Base-by-base conservation (phyloP, 2,113 vertebrate genomes). In the Hydrochoerus hydrochaeris region DNA sequence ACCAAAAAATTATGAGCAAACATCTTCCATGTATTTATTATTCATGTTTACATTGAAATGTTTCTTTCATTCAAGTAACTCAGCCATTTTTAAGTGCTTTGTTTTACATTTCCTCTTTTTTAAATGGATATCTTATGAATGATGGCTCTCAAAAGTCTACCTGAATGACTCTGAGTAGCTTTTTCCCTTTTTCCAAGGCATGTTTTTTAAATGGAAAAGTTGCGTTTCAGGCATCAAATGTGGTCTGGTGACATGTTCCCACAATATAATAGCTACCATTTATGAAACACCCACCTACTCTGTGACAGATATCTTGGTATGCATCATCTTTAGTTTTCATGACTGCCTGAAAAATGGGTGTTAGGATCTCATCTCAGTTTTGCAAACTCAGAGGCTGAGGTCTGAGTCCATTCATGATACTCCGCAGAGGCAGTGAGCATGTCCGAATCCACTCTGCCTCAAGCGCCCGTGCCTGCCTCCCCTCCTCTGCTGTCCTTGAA, bases 241-340 rank as follows among this genome's bases (percentile, higher is more conserved):
- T 95, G 97, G 88, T 96, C 97, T 96, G 95, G 88, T 97, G 96
- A 94, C 96, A 97, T 80, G 89, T 88, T 94, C 17, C 3, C 82
- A 96, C 85, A 96, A 95, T 75, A 95, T 91, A 97, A 96, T 96
- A 96, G 96, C 94, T 96, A 82, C 97, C 92, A 96, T 85, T 95
- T 96, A 97, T 96, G 95, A 95, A 95, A 97, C 97, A 96, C 95
- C 96, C 95, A 97, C 97, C 92, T 92, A 77, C 73, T 97, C 92
- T 73, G 88, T 80, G 92, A 96, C 94, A 92, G 95, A 96, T 90
- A 94, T 90, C 96, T 95, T 81, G 69, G 87, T 44, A 92, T 91
- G 90, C 95, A 90, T 93, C 96, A 93, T 73, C 96, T 82, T 65
- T 65, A 88, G 60, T 92, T 95, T 97, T 91, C 60, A 85, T 35